These are phyloP conservation scores for Ceratina japonica DNA, from an alignment of 1,140 invertebrate genomes.

Conservation along the genomic window DNA sequence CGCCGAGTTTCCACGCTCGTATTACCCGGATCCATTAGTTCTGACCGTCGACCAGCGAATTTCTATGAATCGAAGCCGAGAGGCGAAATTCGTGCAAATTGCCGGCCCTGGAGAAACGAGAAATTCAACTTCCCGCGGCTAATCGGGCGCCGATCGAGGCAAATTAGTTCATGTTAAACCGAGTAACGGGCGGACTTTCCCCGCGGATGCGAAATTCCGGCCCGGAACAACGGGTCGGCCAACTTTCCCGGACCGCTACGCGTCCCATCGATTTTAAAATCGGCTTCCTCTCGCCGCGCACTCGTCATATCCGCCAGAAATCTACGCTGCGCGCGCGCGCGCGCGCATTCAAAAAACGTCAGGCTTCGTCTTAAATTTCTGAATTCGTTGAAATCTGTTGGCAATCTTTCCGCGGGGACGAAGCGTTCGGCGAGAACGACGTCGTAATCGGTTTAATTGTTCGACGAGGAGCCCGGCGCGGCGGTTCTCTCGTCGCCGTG, in stretches of 20 bases:
- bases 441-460: not conserved
- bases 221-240: too few relatives aligned
- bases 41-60: not conserved
- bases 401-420: too few relatives aligned
- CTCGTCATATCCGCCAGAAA: too few relatives aligned
- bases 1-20: slow-evolving; percentile 9
- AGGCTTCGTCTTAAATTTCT: too few relatives aligned
- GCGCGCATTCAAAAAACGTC: too few relatives aligned
- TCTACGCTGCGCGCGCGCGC: too few relatives aligned
- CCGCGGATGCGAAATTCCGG: not conserved
- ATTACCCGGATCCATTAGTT: slow-evolving; percentile 28
- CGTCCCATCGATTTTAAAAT: too few relatives aligned
- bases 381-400: too few relatives aligned
- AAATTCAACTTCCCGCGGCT: slow-evolving; percentile 25
- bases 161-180: slow-evolving; percentile 14
- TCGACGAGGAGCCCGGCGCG: not conserved
- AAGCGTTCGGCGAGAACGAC: too few relatives aligned
- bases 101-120: slow-evolving; percentile 25
- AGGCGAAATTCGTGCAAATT: slow-evolving; percentile 27
- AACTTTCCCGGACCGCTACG: not conserved
- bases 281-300: too few relatives aligned
- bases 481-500: not conserved
- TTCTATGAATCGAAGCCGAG: slow-evolving; percentile 3
- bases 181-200: not conserved
- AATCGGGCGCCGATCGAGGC: slow-evolving; percentile 14